Conservation (phyloP, 2,888 invertebrate species). For the Nesidiocoris tenuis region DNA sequence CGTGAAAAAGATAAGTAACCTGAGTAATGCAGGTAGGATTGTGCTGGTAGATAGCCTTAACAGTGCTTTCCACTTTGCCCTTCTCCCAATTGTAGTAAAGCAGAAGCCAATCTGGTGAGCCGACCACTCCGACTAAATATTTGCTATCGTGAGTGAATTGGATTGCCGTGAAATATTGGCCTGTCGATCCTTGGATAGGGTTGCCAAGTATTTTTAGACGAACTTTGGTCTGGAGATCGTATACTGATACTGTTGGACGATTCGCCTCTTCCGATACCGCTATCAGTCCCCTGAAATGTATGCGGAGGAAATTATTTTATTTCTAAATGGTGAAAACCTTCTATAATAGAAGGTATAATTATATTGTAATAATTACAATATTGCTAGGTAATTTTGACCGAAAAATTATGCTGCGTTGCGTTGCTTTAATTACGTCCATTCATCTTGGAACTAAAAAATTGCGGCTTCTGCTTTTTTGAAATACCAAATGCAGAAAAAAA, state of each 20-base stretch:
- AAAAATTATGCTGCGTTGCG: too few relatives aligned
- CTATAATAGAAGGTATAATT: too few relatives aligned
- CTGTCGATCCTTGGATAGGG: slow-evolving; percentile 61
- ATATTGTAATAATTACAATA: too few relatives aligned
- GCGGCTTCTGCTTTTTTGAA: too few relatives aligned
- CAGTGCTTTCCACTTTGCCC: slow-evolving; percentile 73
- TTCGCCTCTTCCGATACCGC: slow-evolving; percentile 58
- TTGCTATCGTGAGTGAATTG: slow-evolving; percentile 81
- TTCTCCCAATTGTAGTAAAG: slow-evolving; percentile 81
- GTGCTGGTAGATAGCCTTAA: slow-evolving; percentile 60
- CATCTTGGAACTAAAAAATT: too few relatives aligned
- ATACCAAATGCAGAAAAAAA: too few relatives aligned
- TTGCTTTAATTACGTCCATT: too few relatives aligned
- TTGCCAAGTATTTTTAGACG: slow-evolving; percentile 67
- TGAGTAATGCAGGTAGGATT: slow-evolving; percentile 9
- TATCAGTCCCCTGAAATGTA: slow-evolving; percentile 63
- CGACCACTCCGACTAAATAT: slow-evolving; percentile 74
- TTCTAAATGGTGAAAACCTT: too few relatives aligned
- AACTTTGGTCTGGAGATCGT: slow-evolving; percentile 69
- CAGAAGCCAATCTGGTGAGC: slow-evolving; percentile 79
- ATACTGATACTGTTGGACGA: slow-evolving; percentile 68
- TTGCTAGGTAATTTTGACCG: too few relatives aligned
- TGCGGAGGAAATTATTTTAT: too few relatives aligned
- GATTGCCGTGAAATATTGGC: slow-evolving; percentile 68
- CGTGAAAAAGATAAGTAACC: too few relatives aligned